Conservation (phyloP, 2,888 invertebrate genomes). For the Rotaria macrura region DNA sequence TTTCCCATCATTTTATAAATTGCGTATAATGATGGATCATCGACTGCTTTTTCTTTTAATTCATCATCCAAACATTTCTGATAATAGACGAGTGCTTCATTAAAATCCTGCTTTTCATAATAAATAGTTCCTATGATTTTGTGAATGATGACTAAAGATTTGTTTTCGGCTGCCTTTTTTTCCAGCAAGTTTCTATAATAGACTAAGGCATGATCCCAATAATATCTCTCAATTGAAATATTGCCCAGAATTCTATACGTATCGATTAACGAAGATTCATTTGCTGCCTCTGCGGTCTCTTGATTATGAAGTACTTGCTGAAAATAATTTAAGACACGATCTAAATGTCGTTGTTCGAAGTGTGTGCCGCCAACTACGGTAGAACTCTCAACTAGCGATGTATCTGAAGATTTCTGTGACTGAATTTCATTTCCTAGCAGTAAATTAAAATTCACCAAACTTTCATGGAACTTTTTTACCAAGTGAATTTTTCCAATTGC, state of each 20-base stretch:
- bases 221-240: background rate
- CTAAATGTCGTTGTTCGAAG: background rate
- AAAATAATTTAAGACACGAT: background rate
- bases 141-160: too few species aligned
- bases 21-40: background rate
- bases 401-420: too few species aligned
- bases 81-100: background rate
- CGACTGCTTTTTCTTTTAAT: background rate
- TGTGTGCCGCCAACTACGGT: too few species aligned
- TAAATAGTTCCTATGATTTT: too few species aligned
- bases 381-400: too few species aligned
- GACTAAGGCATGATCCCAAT: background rate
- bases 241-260: background rate
- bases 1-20: background rate
- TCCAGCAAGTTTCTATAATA: too few species aligned
- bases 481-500: background rate
- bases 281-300: background rate
- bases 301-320: background rate
- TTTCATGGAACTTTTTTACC: too few species aligned
- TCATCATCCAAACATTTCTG: background rate
- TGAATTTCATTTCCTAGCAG: too few species aligned
- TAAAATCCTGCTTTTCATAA: too few species aligned
- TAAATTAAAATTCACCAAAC: too few species aligned
- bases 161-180: too few species aligned
- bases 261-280: background rate